Conservation (phyloP, 2,888 invertebrate genomes). For the Flabesymbios commensalis region DNA sequence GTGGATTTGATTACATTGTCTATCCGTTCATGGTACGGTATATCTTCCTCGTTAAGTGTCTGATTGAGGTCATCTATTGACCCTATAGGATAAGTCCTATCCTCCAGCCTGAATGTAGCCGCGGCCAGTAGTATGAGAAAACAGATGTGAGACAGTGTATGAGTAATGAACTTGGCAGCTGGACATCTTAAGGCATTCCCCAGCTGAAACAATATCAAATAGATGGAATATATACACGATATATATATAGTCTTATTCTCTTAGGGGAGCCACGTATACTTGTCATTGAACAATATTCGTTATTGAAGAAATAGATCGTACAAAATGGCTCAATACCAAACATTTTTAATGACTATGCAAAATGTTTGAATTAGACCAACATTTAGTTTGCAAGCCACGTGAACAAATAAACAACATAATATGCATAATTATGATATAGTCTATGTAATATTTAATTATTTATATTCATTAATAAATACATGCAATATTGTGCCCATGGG, state of each 20-base stretch:
- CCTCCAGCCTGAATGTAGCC: constrained; percentile 66
- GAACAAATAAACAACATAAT: too few relatives aligned
- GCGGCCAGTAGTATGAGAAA: constrained; percentile 71
- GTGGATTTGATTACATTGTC: constrained; percentile 20
- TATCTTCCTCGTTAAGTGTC: constrained; percentile 40
- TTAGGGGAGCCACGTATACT: too few relatives aligned
- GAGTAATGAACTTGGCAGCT: constrained; percentile 74
- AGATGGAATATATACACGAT: not conserved
- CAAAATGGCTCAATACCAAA: too few relatives aligned
- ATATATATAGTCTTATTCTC: not conserved
- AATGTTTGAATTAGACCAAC: too few relatives aligned
- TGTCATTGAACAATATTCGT: too few relatives aligned
- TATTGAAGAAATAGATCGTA: too few relatives aligned
- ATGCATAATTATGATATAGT: too few relatives aligned
- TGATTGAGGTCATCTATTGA: constrained; percentile 40
- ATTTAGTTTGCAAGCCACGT: too few relatives aligned
- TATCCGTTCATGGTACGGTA: constrained; percentile 39
- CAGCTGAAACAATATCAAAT: constrained; percentile 41
- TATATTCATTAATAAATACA: too few relatives aligned
- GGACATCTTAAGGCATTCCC: constrained; percentile 66
- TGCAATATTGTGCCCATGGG: too few relatives aligned
- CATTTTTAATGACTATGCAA: too few relatives aligned
- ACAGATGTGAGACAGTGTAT: constrained; percentile 70
- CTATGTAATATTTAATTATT: too few relatives aligned
- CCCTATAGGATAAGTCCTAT: constrained; percentile 27